A percentile compares a stretch with the other conserved stretches of the same genome.
phyloP scores from a whole-genome alignment of 2,888 invertebrate genomes.

The Agrotis clavis region DNA sequence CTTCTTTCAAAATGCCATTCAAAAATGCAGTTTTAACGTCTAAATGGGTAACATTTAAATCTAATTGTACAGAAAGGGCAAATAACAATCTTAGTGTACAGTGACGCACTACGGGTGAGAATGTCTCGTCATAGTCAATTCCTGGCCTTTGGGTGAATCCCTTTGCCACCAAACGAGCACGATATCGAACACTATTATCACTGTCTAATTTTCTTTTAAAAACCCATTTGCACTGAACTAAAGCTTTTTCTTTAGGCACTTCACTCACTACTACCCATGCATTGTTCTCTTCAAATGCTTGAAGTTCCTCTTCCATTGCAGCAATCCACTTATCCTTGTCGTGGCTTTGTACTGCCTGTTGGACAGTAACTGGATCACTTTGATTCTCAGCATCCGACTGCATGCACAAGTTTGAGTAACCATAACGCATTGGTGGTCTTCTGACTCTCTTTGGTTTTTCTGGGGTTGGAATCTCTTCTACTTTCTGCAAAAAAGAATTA shows the following conservation, averaged over 20 bases:
- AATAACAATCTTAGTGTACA: no score
- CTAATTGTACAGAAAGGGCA: no score
- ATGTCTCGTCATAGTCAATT: conserved; percentile 19
- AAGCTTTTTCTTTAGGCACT: not conserved
- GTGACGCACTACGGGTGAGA: conserved; percentile 10
- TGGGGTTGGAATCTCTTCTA: not conserved
- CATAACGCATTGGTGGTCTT: conserved; percentile 16
- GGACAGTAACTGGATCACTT: conserved; percentile 8
- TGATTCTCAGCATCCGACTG: not conserved
- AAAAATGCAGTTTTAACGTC: no score
- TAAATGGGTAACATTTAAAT: no score
- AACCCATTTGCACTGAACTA: conserved; percentile 2
- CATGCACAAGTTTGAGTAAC: conserved; percentile 12
- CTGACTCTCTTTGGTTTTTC: not conserved
- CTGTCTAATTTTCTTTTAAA: conserved; percentile 24
- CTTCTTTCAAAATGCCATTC: no score
- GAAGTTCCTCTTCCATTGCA: no score
- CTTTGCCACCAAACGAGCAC: conserved; percentile 19
- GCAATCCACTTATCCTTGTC: conserved; percentile 1
- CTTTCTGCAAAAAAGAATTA: not conserved
- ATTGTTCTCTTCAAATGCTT: conserved; percentile 1
- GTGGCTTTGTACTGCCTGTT: conserved; percentile 11
- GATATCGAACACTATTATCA: conserved; percentile 22
- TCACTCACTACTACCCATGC: not conserved
- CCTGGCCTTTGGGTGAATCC: conserved; percentile 23